These are phyloP conservation scores for Porites evermanni DNA, from an alignment of 92 coral and sea anemone genomes.

Conservation along the genomic window DNA sequence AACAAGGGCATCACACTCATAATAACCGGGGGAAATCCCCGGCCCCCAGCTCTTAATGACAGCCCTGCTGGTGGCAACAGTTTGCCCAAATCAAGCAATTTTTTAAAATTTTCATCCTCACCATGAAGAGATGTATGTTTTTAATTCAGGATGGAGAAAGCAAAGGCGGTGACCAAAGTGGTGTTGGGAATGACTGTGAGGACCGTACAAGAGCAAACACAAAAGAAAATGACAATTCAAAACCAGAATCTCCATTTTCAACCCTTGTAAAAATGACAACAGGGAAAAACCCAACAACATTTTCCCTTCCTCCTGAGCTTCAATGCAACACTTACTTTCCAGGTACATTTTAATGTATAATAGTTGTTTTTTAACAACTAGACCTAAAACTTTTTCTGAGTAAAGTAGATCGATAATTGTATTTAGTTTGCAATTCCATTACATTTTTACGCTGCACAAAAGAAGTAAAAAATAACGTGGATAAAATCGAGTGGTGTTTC, in stretches of 20 bases:
- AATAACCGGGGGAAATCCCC: no score
- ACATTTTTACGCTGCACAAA: no score
- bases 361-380: no score
- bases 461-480: no score
- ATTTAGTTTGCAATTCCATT: no score
- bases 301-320: slow-evolving; percentile 93
- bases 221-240: slow-evolving; percentile 65
- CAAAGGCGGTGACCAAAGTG: slow-evolving; percentile 62
- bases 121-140: not conserved
- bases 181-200: slow-evolving; percentile 52
- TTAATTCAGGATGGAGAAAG: slow-evolving; percentile 34
- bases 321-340: slow-evolving; percentile 93
- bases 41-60: no score
- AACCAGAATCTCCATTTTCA: slow-evolving; percentile 87
- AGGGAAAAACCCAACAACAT: slow-evolving; percentile 96
- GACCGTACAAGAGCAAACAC: slow-evolving; percentile 48
- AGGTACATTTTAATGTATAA: slow-evolving; percentile 48
- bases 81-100: not conserved
- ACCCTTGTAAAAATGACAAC: slow-evolving; percentile 96
- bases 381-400: no score
- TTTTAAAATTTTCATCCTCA: not conserved
- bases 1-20: no score
- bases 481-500: no score
- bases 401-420: no score
- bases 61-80: not conserved